Base-by-base conservation (phyloP, 1,140 invertebrate genomes). In the Neodiprion pinetum region DNA sequence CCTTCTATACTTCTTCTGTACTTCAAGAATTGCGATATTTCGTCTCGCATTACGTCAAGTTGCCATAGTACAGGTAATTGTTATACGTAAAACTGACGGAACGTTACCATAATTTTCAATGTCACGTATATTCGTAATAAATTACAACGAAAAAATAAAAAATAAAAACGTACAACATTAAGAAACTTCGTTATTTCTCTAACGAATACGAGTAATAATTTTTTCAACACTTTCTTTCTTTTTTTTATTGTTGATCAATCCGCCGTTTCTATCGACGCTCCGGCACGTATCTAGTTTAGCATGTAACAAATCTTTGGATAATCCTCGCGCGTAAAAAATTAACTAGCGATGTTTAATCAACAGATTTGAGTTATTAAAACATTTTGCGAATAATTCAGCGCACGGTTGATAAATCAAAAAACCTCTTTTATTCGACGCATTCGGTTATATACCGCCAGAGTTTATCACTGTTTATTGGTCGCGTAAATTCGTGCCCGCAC, bases 261-360 rank as follows among this genome's bases (percentile, higher is more conserved):
- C 61, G 53, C 71, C 73, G 72, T 70, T 21, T 21, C 9, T 68
- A 17, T 74, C 28, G 40, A 50, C 65, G 47, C 49, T 72, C 70
- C 21, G 12, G 0, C 14, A 11, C 23, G 12, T 9, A 70, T 69
- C 28, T 48, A 68, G 48, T 23, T 49, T 28, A 73, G 47, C 69
- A 40, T 40, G 28, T 40, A 17, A 72, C 53, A 74, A 61, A 49
- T 61, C 72, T 70, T 71, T 74, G 78, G 72, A 84, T 86, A 84
- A 86, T 85, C 86, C 84, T 84, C 78, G 74, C 79, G 28, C 28
- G 28, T 80, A 82, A 85, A 83, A 82, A 86, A 88, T 85, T 80
- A 85, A 86, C 81, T 74, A 69, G 71, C 73, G 66, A 67, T 80
- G 83, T 86, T 86, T 87, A 86, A 88, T 88, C 85, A 88, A 87